A percentile compares a stretch with the other conserved stretches of the same genome.
phyloP scores from a whole-genome alignment of 2,113 vertebrate genomes.

The Carettochelys insculpta region DNA sequence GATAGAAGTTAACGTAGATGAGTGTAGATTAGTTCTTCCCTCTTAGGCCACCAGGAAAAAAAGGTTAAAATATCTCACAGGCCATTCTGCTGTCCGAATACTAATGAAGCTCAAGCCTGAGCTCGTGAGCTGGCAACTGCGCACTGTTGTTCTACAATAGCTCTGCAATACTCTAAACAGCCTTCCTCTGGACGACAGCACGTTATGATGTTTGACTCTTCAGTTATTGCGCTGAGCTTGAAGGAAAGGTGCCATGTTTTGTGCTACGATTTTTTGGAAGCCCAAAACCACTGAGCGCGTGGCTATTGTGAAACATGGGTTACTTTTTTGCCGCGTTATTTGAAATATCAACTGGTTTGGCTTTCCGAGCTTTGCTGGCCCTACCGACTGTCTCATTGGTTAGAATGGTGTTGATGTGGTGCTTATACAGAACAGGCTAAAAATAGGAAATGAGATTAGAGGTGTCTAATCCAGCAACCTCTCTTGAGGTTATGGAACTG shows the following conservation, averaged over 20 bases:
- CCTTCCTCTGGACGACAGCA: not conserved
- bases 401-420: not conserved
- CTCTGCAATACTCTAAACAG: not conserved
- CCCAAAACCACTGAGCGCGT: accelerated
- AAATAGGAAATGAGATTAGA: slow-evolving; percentile 45
- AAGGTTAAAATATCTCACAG: not conserved
- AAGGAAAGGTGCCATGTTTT: not conserved
- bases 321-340: not conserved
- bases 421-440: not conserved
- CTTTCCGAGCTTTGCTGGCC: not conserved
- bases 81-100: not conserved
- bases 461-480: slow-evolving; percentile 24
- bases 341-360: not conserved
- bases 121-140: no score
- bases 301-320: accelerated
- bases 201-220: not conserved
- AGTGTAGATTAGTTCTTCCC: not conserved
- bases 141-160: not conserved
- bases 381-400: not conserved
- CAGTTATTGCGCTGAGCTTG: not conserved
- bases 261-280: accelerated
- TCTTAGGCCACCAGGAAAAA: not conserved
- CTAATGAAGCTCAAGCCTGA: no score
- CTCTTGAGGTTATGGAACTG: not conserved
- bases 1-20: not conserved